Evolutionary conservation across 2,113 vertebrate genomes (phyloP).

Genomic region (Elephas maximus): DNA sequence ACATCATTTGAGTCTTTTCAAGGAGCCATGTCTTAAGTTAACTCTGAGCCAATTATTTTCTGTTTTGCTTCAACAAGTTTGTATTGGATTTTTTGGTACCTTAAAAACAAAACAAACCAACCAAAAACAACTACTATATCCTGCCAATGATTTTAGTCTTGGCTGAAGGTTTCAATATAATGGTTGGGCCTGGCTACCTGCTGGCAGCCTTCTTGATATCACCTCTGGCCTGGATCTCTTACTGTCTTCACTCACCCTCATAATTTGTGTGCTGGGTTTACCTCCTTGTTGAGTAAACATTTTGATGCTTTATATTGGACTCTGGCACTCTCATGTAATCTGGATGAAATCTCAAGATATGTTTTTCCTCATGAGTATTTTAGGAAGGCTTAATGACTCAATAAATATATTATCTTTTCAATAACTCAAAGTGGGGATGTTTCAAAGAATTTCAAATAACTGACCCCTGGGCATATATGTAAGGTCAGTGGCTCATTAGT

Average conservation of each 20-base stretch:
- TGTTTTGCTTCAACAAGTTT: conserved; percentile 43
- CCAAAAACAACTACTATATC: not conserved
- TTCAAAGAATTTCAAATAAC: conserved; percentile 44
- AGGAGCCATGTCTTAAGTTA: not conserved
- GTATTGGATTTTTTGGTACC: not conserved
- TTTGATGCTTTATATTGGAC: not conserved
- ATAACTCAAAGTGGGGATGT: not conserved
- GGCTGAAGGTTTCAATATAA: not conserved
- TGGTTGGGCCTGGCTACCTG: not conserved
- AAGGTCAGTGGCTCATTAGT: conserved; percentile 39
- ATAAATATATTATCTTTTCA: not conserved
- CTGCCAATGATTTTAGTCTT: not conserved
- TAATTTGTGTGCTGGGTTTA: not conserved
- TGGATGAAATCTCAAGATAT: conserved; percentile 15
- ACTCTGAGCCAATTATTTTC: not conserved
- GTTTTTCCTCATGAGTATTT: conserved; percentile 34
- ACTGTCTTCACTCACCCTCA: not conserved
- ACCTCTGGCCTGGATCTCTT: not conserved
- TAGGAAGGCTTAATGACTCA: not conserved
- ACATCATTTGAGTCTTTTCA: not conserved
- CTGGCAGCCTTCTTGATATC: not conserved
- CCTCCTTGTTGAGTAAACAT: not conserved
- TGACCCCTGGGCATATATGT: not conserved
- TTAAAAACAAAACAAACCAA: not conserved
- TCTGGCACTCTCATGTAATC: not conserved